These are phyloP conservation scores for Heliconius aoede DNA, from an alignment of 2,888 invertebrate species.

Conservation along the genomic window DNA sequence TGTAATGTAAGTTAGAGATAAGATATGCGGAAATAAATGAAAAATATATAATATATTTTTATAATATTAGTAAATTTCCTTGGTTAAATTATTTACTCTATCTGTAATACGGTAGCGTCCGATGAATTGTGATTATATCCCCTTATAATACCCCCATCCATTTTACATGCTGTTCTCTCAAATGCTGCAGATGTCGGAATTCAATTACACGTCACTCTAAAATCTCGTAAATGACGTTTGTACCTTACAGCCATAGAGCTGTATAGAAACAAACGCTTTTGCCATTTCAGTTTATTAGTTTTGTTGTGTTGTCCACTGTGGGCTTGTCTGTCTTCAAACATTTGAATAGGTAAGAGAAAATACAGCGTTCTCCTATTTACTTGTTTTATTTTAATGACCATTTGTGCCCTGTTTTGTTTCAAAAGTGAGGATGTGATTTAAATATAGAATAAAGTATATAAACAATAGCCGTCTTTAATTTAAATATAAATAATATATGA, in stretches of 20 bases:
- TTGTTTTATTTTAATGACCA: constrained; percentile 21
- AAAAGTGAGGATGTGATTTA: background rate
- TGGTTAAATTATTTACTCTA: background rate
- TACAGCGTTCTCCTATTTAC: constrained; percentile 1
- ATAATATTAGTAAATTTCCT: too few species aligned
- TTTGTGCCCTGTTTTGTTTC: background rate
- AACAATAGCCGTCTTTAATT: constrained; percentile 7
- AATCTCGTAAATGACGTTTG: constrained; percentile 40
- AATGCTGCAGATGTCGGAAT: constrained; percentile 46
- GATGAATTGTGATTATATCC: constrained; percentile 36
- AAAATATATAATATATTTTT: too few species aligned
- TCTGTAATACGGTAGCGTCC: background rate
- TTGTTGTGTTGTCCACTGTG: constrained; percentile 16
- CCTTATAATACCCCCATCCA: constrained; percentile 44
- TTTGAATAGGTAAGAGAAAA: constrained; percentile 27
- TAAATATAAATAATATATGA: constrained; percentile 20
- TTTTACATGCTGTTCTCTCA: constrained; percentile 42
- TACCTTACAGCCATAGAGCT: constrained; percentile 43
- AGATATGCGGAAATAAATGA: too few species aligned
- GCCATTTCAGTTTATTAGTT: constrained; percentile 24
- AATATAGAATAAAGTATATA: too few species aligned
- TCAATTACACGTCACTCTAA: constrained; percentile 55
- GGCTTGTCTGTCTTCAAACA: constrained; percentile 23
- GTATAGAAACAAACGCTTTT: constrained; percentile 20
- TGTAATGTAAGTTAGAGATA: too few species aligned